Evolutionary conservation across 2,888 invertebrate genomes (phyloP).

Genomic region (Ptycholaimellus sp.): DNA sequence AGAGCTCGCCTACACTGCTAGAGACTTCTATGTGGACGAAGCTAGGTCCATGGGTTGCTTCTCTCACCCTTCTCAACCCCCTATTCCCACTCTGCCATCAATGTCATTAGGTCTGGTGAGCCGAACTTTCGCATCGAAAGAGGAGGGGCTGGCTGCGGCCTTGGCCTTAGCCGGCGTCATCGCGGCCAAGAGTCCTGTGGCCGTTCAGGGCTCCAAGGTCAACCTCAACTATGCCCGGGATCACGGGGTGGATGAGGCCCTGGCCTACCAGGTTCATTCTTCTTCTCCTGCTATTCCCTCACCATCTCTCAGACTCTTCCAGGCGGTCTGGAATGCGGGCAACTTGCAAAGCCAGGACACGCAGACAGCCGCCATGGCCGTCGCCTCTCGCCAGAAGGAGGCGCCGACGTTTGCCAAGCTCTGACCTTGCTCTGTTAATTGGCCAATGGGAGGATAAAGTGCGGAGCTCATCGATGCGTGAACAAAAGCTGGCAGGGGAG

Average conservation of each 20-base stretch:
- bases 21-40: conserved; percentile 44
- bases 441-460: too few relatives aligned
- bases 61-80: not conserved
- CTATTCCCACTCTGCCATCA: not conserved
- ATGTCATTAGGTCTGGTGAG: not conserved
- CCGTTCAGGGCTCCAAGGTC: conserved; percentile 67
- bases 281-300: conserved; percentile 1
- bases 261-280: conserved; percentile 36
- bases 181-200: conserved; percentile 57
- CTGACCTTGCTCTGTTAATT: conserved; percentile 20
- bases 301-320: conserved; percentile 13
- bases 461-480: too few relatives aligned
- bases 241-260: conserved; percentile 56
- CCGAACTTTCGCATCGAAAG: not conserved
- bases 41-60: conserved; percentile 11
- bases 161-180: not conserved
- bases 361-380: conserved; percentile 49
- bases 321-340: conserved; percentile 57
- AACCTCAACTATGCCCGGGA: conserved; percentile 58
- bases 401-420: conserved; percentile 49
- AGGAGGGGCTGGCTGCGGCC: not conserved
- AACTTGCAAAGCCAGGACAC: conserved; percentile 70
- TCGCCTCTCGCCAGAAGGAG: conserved; percentile 43
- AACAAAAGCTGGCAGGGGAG: too few relatives aligned
- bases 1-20: conserved; percentile 62